Evolutionary conservation across 2,113 vertebrate species (phyloP).

Genomic region (Archilochus colubris): DNA sequence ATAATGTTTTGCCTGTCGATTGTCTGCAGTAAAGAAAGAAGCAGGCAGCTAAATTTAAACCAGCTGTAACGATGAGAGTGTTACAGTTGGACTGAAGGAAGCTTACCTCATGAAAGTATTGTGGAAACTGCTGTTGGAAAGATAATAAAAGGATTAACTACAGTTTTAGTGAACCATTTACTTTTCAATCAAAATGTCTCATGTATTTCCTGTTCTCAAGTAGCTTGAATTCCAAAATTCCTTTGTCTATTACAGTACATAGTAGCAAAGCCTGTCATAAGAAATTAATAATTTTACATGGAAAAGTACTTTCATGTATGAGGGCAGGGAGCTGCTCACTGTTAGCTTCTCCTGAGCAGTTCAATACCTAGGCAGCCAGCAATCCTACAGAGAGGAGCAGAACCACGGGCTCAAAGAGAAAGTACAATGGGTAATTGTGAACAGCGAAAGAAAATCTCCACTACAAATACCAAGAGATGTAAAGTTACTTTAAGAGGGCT

Average conservation of each 20-base stretch:
- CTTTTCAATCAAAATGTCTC: constrained; percentile 94
- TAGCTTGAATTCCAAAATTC: constrained; percentile 87
- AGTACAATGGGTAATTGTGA: constrained; percentile 51
- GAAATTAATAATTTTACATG: constrained; percentile 83
- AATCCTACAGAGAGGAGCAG: constrained; percentile 9
- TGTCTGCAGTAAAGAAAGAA: constrained; percentile 51
- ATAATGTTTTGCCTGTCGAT: constrained; percentile 41
- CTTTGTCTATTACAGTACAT: constrained; percentile 87
- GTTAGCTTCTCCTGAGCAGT: constrained; percentile 5
- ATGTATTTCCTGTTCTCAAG: constrained; percentile 91
- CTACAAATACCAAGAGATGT: constrained; percentile 15
- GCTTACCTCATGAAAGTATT: constrained; percentile 84
- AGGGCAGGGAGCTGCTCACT: background rate
- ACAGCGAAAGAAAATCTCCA: constrained; percentile 40
- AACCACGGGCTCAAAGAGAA: constrained; percentile 29
- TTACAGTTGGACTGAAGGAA: constrained; percentile 83
- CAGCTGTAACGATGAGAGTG: constrained; percentile 83
- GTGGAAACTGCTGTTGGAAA: constrained; percentile 91
- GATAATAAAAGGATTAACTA: constrained; percentile 94
- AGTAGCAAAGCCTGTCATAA: constrained; percentile 82
- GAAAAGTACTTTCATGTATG: constrained; percentile 57
- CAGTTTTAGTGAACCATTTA: constrained; percentile 87
- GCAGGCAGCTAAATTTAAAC: constrained; percentile 80
- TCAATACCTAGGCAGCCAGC: constrained; percentile 40
- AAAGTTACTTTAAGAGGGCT: constrained; percentile 8